Evolutionary conservation across 1,140 invertebrate genomes (phyloP), one percentile per base, ranked within the genome.

Genomic region (Aplysia californica): DNA sequence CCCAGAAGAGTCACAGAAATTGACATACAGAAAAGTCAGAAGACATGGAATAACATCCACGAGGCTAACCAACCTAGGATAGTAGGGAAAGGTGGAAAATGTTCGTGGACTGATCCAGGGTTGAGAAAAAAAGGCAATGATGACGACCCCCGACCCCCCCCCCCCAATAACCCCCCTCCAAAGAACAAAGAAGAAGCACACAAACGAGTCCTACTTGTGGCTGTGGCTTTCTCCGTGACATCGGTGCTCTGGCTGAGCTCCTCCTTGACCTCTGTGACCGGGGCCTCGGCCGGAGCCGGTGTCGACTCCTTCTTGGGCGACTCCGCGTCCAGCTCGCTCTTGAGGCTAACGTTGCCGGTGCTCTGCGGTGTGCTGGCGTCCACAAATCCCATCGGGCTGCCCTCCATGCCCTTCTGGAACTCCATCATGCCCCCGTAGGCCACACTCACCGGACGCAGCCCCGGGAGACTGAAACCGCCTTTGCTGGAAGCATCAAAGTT

Each of bases 401-500:
- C 82, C 36, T 85, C 76, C 18, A 70, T 21, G 29, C 82, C 59
- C 29, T 69, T 77, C 4, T 79, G 78, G 26, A 87, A 85, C 44
- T 96, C 95, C 75, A 96, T 90, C 39, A 95, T 71, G 95, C 95
- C 71, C 94, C 95, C 80, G 93, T 94, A 84, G 93, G 95, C 78
- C 66, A 83, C 80, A 67, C 83, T 85, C 4, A 85, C 80, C 33
- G 83, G 84, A 29, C 84, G 78, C 31, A 88, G 77, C 39, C 83
- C 84, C 50, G 86, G 85, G n/a, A 87, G 74, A 33, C 84, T 79
- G 79, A 88, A 85, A 33, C 80, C 82, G 55, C 83, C 81, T 67
- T 84, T 84, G 38, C 58, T 70, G 66, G 59, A 76, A 80, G 26
- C 81, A 77, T 72, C 68, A 76, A 75, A 76, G 55, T 23, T 18